Evolutionary conservation across 2,797 vertebrate species (phyloP).

Genomic region (Gymnothorax javanicus): DNA sequence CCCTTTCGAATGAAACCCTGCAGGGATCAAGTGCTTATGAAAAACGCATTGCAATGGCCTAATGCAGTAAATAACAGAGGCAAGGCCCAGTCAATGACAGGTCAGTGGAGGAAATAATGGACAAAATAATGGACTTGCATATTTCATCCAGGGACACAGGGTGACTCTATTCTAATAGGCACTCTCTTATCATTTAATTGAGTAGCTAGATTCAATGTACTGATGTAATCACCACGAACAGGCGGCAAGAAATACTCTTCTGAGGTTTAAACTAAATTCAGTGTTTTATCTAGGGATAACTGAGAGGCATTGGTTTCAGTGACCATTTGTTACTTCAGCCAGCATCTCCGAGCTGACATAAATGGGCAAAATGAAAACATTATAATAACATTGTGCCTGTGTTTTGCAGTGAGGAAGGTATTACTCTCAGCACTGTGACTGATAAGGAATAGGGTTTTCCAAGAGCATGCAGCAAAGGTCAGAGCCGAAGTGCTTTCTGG

Average conservation of each 20-base stretch:
- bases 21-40: not conserved
- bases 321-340: not conserved
- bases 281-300: not conserved
- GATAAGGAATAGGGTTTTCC: not conserved
- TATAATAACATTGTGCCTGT: not conserved
- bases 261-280: not conserved
- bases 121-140: not conserved
- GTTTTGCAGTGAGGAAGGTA: not conserved
- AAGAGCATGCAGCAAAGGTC: not conserved
- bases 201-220: not conserved
- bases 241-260: not conserved
- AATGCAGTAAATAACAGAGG: not conserved
- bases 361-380: not conserved
- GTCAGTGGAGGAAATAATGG: not conserved
- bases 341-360: not conserved
- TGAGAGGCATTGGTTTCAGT: not conserved
- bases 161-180: not conserved
- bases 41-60: not conserved
- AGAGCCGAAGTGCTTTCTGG: not conserved
- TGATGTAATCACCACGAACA: not conserved
- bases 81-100: not conserved
- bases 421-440: not conserved
- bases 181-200: conserved; percentile 19
- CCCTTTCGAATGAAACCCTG: not conserved
- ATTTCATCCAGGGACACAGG: not conserved